Evolutionary conservation across 2,888 invertebrate genomes (phyloP).

Genomic region (Brachyptera risi): DNA sequence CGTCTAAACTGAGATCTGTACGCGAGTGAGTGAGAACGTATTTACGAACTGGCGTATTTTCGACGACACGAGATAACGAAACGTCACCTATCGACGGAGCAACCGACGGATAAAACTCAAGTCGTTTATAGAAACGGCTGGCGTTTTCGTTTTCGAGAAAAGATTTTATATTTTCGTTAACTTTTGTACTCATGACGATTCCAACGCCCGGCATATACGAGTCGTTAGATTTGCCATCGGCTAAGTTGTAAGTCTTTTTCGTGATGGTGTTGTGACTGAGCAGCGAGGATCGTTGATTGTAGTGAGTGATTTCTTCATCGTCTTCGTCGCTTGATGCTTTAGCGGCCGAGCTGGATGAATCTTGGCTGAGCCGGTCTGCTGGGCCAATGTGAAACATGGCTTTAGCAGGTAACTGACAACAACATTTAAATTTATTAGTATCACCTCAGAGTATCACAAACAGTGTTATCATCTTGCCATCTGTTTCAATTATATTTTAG

Average conservation of each 20-base stretch:
- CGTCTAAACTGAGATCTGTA: constrained; percentile 34
- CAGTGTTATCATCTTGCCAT: no score
- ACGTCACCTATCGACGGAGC: constrained; percentile 44
- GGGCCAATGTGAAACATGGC: background rate
- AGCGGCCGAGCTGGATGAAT: background rate
- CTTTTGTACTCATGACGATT: constrained; percentile 53
- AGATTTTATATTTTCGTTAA: constrained; percentile 18
- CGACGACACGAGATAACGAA: constrained; percentile 45
- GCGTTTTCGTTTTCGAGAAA: background rate
- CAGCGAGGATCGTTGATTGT: constrained; percentile 10
- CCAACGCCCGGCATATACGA: constrained; percentile 61
- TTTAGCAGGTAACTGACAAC: background rate
- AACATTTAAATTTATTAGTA: no score
- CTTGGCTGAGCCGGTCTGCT: background rate
- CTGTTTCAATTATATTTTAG: no score
- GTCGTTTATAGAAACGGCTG: background rate
- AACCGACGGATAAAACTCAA: constrained; percentile 16
- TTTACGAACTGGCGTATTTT: constrained; percentile 39
- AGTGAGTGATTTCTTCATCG: constrained; percentile 20
- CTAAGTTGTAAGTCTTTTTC: background rate
- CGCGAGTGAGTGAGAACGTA: constrained; percentile 34
- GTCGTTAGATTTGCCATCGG: constrained; percentile 44
- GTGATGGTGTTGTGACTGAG: constrained; percentile 12
- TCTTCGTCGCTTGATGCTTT: constrained; percentile 30
- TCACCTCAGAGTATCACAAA: no score